These are phyloP conservation scores for Oreochromis niloticus DNA, from an alignment of 2,113 vertebrate species.

Conservation along the genomic window DNA sequence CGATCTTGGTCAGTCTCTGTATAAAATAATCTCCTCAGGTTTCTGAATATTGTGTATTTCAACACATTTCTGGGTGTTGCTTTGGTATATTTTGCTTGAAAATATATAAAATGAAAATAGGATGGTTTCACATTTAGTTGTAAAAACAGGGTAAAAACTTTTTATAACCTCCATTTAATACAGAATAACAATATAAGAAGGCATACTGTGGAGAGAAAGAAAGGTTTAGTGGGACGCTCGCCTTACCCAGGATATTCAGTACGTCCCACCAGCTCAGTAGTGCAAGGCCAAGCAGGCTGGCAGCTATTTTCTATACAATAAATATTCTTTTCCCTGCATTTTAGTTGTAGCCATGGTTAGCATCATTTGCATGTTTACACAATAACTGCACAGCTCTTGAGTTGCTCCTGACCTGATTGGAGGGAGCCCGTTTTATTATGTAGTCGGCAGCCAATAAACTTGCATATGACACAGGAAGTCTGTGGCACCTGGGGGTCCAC, in stretches of 20 bases:
- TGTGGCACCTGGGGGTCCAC: not conserved
- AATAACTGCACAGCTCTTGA: not conserved
- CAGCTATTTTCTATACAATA: not conserved
- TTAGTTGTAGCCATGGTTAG: not conserved
- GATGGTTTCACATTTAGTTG: not conserved
- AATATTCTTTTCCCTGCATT: not conserved
- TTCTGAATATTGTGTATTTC: not conserved
- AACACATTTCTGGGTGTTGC: not conserved
- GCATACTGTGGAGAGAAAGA: not conserved
- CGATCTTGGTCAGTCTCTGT: slow-evolving; percentile 80
- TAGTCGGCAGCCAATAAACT: not conserved
- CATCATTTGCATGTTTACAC: not conserved
- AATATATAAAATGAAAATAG: not conserved
- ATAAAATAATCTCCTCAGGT: not conserved
- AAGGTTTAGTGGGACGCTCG: too few species aligned
- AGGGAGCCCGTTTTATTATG: not conserved
- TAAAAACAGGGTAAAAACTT: not conserved
- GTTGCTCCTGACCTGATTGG: not conserved
- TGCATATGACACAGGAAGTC: not conserved
- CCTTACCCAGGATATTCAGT: accelerated
- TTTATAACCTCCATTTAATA: not conserved
- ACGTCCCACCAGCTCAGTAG: not conserved
- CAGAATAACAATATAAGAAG: not conserved
- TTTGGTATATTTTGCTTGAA: accelerated
- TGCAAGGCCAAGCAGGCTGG: not conserved